These are phyloP conservation scores for Cantharis lateralis DNA, from an alignment of 2,888 invertebrate genomes.

Conservation along the genomic window DNA sequence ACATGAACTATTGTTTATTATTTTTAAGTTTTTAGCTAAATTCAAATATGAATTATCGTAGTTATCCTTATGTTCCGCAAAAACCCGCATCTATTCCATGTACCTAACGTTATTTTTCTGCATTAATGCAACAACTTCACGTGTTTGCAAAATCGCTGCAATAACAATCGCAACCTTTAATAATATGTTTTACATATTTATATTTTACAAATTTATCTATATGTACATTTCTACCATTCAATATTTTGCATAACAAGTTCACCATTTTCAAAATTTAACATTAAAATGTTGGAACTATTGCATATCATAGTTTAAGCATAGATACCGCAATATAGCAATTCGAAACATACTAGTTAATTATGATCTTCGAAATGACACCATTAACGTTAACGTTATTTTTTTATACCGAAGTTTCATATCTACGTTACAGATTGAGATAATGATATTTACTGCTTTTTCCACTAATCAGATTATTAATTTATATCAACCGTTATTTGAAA, in stretches of 20 bases:
- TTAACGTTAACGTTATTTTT: too few relatives aligned
- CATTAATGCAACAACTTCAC: slow-evolving; percentile 18
- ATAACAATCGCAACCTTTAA: slow-evolving; percentile 8
- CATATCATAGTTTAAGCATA: background rate
- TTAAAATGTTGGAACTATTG: background rate
- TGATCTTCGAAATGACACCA: too few relatives aligned
- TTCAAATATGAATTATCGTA: slow-evolving; percentile 52
- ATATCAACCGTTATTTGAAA: too few relatives aligned
- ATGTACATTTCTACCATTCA: background rate
- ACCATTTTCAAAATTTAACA: background rate
- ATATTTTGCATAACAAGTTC: background rate
- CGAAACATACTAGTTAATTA: too few relatives aligned
- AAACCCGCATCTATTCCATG: slow-evolving; percentile 26
- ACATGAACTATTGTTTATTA: slow-evolving; percentile 45
- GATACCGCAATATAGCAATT: background rate
- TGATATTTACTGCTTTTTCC: too few relatives aligned
- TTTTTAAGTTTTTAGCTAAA: slow-evolving; percentile 37
- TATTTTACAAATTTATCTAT: background rate
- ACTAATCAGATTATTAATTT: too few relatives aligned
- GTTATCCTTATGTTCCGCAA: slow-evolving; percentile 47
- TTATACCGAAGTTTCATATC: too few relatives aligned
- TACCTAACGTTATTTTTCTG: slow-evolving; percentile 8
- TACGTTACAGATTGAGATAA: too few relatives aligned
- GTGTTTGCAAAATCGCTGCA: slow-evolving; percentile 15
- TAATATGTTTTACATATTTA: slow-evolving; percentile 10